Base-by-base conservation (phyloP, 2,113 vertebrate species). In the Bubo blakistoni region DNA sequence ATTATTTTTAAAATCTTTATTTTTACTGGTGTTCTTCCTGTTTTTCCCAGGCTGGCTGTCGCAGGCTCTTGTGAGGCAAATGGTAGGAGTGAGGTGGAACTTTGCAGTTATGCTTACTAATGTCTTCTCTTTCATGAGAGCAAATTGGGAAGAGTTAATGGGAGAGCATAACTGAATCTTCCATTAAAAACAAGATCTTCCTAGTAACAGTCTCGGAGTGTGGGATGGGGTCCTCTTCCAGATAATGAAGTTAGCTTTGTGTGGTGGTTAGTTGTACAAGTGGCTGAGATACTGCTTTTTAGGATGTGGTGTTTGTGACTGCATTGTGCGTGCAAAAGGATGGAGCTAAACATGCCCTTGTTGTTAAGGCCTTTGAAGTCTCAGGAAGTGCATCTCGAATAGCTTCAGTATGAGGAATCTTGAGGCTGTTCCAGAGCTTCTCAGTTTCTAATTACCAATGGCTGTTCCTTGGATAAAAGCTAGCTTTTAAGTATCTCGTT, bases 311-410 rank as follows among this genome's bases (percentile, higher is more conserved):
- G 90, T 52, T 76, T 76, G 91, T 79, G 92, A 72, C 81, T 61
- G 71, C 24, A 3, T 40, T 4, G 22, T 79, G 81, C 92, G 30
- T 49, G 46, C 5, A 5, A 47, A 34, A 65, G 66, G 90, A 92
- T 84, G 72, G 86, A 89, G 66, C 86, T 8, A 40, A 95, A 87
- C 89, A 91, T 94, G 84, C 86, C 70, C 91, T 95, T 94, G 76
- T 89, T 85, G 87, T 96, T 95, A 88, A 86, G 54, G 86, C 77
- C 89, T 97, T 97, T 96, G 92, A 94, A 95, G 95, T 92, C 70
- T 87, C 77, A 55, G 91, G 92, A 96, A 95, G 58, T 70, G 83
- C 86, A 85, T 96, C 91, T 82, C 46, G 91, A 97, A 97, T 92
- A 62, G 92, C 83, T 95, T 94, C 78, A 91, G 74, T 88, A 82